These are phyloP conservation scores for Phasia obesa DNA, from an alignment of 2,888 invertebrate species.

Conservation along the genomic window DNA sequence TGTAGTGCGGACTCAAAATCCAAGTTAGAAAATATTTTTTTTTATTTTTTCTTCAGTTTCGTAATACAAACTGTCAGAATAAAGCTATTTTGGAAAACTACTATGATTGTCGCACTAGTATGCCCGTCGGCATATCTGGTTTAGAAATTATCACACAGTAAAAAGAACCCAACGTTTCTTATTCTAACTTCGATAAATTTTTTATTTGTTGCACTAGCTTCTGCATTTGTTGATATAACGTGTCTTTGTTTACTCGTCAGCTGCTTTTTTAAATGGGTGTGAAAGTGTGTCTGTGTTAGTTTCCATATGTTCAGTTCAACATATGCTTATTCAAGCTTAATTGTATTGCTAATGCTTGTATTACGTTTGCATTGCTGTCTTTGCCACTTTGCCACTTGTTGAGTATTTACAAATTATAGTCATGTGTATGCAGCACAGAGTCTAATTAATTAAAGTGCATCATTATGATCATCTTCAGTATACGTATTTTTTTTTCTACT, in stretches of 20 bases:
- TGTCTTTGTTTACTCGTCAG: slow-evolving; percentile 66
- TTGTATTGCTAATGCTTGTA: slow-evolving; percentile 22
- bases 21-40: too few relatives aligned
- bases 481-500: neutral
- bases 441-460: slow-evolving; percentile 77
- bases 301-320: slow-evolving; percentile 47
- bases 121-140: too few relatives aligned
- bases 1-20: too few relatives aligned
- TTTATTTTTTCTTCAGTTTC: too few relatives aligned
- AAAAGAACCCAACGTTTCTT: too few relatives aligned
- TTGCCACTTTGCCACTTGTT: slow-evolving; percentile 69
- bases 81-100: too few relatives aligned
- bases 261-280: slow-evolving; percentile 20
- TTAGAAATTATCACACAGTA: too few relatives aligned
- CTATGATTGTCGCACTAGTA: too few relatives aligned
- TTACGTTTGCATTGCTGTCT: slow-evolving; percentile 46
- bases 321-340: slow-evolving; percentile 38
- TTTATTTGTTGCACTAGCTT: too few relatives aligned
- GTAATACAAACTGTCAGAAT: too few relatives aligned
- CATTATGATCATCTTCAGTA: slow-evolving; percentile 35
- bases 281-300: slow-evolving; percentile 16
- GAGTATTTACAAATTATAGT: slow-evolving; percentile 65
- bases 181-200: too few relatives aligned
- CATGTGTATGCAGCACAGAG: slow-evolving; percentile 69
- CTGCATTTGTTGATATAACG: neutral